These are phyloP conservation scores for Rhabdomys dilectus DNA, from an alignment of 2,113 vertebrate species.

Conservation along the genomic window DNA sequence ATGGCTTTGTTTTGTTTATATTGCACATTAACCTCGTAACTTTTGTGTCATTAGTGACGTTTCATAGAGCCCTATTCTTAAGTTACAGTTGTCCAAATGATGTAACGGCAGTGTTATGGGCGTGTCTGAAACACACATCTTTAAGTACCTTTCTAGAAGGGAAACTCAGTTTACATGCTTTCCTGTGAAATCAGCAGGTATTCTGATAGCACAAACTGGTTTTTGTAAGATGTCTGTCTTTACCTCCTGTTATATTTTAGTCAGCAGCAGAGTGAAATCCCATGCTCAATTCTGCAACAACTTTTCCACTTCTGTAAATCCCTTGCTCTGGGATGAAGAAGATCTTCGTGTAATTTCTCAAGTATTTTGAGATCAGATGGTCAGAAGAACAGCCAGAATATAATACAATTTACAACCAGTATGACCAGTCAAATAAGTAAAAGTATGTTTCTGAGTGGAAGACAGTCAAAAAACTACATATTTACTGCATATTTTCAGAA, in stretches of 20 bases:
- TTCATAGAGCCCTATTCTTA: neutral
- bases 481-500: constrained; percentile 65
- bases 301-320: constrained; percentile 2
- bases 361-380: constrained; percentile 65
- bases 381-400: constrained; percentile 67
- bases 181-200: neutral
- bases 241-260: constrained; percentile 31
- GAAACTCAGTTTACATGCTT: neutral
- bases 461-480: constrained; percentile 69
- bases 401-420: constrained; percentile 63
- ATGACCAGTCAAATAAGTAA: constrained; percentile 67
- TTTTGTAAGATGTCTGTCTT: constrained; percentile 45
- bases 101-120: constrained; percentile 8
- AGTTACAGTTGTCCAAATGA: neutral
- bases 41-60: neutral
- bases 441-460: constrained; percentile 73
- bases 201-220: constrained; percentile 33
- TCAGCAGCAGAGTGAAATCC: constrained; percentile 15
- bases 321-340: constrained; percentile 52
- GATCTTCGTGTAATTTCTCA: constrained; percentile 62
- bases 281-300: neutral
- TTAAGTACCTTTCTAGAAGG: constrained; percentile 25
- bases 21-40: neutral
- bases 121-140: constrained; percentile 11
- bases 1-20: neutral